A percentile compares a stretch with the other conserved stretches of the same genome.
Evolutionary conservation across 2,797 vertebrate genomes (phyloP).

Genomic region (Rhynchonycteris naso): DNA sequence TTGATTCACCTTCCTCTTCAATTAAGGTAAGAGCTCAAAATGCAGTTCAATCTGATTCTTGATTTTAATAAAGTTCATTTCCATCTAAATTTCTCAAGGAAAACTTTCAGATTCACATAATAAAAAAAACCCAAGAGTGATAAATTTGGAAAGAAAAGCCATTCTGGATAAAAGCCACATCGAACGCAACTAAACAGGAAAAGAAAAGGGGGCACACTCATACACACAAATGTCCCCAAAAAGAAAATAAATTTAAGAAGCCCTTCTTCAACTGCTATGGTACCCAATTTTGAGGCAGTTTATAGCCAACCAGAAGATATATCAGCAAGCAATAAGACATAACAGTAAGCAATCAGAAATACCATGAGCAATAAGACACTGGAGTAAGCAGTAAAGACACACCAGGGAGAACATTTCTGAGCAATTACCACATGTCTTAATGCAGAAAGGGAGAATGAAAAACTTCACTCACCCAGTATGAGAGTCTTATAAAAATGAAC

Average conservation of each 20-base stretch:
- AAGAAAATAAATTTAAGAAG: conserved; percentile 64
- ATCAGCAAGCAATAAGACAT: conserved; percentile 74
- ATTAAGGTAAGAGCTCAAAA: conserved; percentile 47
- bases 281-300: conserved; percentile 68
- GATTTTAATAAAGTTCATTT: conserved; percentile 59
- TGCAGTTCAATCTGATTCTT: conserved; percentile 22
- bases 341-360: conserved; percentile 73
- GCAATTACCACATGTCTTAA: conserved; percentile 78
- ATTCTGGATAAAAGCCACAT: conserved; percentile 18
- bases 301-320: conserved; percentile 67
- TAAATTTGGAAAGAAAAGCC: conserved; percentile 47
- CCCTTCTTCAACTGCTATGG: conserved; percentile 40
- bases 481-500: conserved; percentile 44
- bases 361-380: conserved; percentile 61
- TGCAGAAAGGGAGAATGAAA: conserved; percentile 55
- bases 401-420: conserved; percentile 72
- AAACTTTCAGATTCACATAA: conserved; percentile 43
- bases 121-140: conserved; percentile 45
- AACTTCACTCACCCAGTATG: background rate
- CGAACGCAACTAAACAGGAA: background rate
- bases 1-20: conserved; percentile 13
- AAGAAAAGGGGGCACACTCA: background rate
- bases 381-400: conserved; percentile 68
- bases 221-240: background rate
- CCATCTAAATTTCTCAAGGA: conserved; percentile 53